These are phyloP conservation scores for Napeogenes inachia DNA, from an alignment of 2,888 invertebrate genomes.

Conservation along the genomic window DNA sequence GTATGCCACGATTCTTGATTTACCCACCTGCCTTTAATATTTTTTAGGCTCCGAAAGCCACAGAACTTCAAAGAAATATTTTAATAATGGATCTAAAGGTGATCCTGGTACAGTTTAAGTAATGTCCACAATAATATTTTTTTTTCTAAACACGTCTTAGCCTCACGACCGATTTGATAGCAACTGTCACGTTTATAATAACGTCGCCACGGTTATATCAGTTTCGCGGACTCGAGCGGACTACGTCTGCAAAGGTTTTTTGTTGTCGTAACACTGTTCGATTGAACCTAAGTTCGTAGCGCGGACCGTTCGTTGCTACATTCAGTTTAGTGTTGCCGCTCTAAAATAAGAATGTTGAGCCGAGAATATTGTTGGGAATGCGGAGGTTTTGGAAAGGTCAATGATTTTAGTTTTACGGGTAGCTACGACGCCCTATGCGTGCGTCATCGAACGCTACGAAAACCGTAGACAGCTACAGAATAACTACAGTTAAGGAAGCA, in stretches of 20 bases:
- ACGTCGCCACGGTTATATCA: constrained; percentile 18
- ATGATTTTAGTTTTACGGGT: constrained; percentile 54
- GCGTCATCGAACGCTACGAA: constrained; percentile 64
- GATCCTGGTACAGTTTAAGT: constrained; percentile 4
- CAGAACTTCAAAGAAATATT: neutral
- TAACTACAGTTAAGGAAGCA: constrained; percentile 29
- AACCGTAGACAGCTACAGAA: constrained; percentile 64
- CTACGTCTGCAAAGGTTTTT: constrained; percentile 24
- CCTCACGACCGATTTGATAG: constrained; percentile 1
- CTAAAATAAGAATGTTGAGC: constrained; percentile 27
- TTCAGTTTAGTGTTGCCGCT: constrained; percentile 31
- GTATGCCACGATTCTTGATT: constrained; percentile 24
- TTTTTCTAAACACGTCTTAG: neutral
- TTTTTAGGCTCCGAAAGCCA: constrained; percentile 8
- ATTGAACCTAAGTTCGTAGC: constrained; percentile 23
- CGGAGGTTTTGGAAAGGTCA: constrained; percentile 54
- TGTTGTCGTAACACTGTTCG: constrained; percentile 29
- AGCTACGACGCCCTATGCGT: constrained; percentile 61
- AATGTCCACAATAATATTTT: neutral
- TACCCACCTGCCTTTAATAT: constrained; percentile 35
- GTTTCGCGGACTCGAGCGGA: constrained; percentile 18
- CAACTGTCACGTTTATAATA: constrained; percentile 21
- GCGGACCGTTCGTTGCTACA: constrained; percentile 19
- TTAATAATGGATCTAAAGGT: constrained; percentile 6
- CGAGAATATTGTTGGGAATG: constrained; percentile 40